Evolutionary conservation across 2,888 invertebrate genomes (phyloP).

Genomic region (Leucoma salicis): DNA sequence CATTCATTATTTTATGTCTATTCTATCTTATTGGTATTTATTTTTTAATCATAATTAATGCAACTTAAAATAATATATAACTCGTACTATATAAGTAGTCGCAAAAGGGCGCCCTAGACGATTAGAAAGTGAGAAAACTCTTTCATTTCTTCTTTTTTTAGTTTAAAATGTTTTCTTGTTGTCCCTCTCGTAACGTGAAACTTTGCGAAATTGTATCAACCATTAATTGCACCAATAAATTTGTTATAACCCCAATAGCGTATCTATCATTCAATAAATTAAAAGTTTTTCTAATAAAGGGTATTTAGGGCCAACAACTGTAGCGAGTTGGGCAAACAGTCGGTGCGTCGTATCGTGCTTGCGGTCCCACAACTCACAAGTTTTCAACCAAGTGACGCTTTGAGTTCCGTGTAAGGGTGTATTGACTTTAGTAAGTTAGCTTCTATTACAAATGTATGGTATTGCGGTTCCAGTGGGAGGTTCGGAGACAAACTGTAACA

Average conservation of each 20-base stretch:
- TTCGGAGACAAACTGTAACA: conserved; percentile 5
- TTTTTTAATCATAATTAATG: neutral
- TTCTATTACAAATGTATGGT: conserved; percentile 23
- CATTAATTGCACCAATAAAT: conserved; percentile 9
- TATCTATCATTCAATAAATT: conserved; percentile 28
- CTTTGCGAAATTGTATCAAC: neutral
- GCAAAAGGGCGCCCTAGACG: too few relatives aligned
- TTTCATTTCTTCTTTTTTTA: too few relatives aligned
- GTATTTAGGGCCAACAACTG: conserved; percentile 36
- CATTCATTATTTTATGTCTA: too few relatives aligned
- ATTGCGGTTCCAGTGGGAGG: conserved; percentile 1
- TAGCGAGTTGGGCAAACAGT: conserved; percentile 32
- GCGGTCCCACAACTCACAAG: conserved; percentile 38
- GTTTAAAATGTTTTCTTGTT: too few relatives aligned
- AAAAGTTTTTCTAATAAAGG: conserved; percentile 50
- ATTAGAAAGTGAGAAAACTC: too few relatives aligned
- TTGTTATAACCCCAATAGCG: conserved; percentile 5
- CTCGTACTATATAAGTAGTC: too few relatives aligned
- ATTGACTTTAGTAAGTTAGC: conserved; percentile 38
- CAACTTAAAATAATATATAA: neutral
- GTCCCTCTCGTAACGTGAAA: too few relatives aligned
- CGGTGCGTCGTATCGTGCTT: conserved; percentile 22
- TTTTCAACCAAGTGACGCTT: conserved; percentile 37
- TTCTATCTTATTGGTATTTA: neutral
- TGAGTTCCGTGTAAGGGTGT: conserved; percentile 23